A percentile compares a stretch with the other conserved stretches of the same genome.
Evolutionary conservation across 2,797 vertebrate species (phyloP).

Genomic region (Malurus leucopterus): DNA sequence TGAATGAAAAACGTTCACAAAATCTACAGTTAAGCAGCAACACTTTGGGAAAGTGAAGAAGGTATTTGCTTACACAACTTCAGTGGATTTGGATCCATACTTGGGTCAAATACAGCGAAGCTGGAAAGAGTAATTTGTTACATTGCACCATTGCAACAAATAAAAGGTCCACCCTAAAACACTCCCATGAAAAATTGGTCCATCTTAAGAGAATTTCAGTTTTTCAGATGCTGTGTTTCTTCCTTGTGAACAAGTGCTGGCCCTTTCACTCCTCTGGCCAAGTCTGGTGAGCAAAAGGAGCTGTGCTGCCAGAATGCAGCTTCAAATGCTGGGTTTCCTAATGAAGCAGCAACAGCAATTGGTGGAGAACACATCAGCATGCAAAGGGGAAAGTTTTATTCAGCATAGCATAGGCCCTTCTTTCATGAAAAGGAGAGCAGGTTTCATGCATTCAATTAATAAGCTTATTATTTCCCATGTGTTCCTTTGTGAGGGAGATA

Average conservation of each 20-base stretch:
- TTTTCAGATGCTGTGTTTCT: neutral
- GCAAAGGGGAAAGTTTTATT: conserved; percentile 48
- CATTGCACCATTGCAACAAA: neutral
- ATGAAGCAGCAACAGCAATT: conserved; percentile 41
- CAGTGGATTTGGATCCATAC: neutral
- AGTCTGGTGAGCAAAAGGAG: neutral
- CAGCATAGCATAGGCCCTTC: conserved; percentile 47
- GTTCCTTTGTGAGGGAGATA: conserved; percentile 40
- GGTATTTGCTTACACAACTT: neutral
- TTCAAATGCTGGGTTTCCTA: conserved; percentile 11
- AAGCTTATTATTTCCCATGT: conserved; percentile 61
- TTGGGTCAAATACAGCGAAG: neutral
- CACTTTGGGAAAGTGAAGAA: neutral
- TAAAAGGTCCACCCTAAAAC: neutral
- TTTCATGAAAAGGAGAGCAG: conserved; percentile 55
- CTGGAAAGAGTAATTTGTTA: neutral
- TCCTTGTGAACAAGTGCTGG: neutral
- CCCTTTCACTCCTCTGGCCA: neutral
- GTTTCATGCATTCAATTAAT: conserved; percentile 56
- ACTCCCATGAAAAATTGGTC: neutral
- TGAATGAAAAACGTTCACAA: neutral
- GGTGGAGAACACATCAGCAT: conserved; percentile 20
- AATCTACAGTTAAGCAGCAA: neutral
- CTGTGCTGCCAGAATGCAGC: conserved; percentile 13
- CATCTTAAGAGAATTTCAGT: neutral